Evolutionary conservation across 2,888 invertebrate species (phyloP).

Genomic region (Lasioglossum pauxillum): DNA sequence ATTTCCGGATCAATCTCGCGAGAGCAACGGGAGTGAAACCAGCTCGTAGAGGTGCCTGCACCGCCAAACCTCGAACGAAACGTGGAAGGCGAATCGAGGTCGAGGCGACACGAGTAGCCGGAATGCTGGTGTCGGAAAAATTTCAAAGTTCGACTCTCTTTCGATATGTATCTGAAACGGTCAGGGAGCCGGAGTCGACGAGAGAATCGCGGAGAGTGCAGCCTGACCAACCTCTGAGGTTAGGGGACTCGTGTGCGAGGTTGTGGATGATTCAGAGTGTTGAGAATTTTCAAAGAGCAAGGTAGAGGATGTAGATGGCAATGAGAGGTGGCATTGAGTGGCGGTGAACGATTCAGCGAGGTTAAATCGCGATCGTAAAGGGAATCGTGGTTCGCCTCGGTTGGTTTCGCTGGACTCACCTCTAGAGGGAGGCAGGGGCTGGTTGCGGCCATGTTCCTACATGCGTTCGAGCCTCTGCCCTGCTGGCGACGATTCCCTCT

Average conservation of each 20-base stretch:
- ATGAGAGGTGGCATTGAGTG: not conserved
- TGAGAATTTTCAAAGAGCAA: not conserved
- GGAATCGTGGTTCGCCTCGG: constrained; percentile 38
- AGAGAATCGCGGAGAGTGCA: not conserved
- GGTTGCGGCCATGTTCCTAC: constrained; percentile 85
- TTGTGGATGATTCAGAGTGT: not conserved
- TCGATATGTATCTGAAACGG: not conserved
- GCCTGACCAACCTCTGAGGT: not conserved
- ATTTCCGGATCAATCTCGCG: constrained; percentile 1
- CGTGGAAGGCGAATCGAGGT: constrained; percentile 10
- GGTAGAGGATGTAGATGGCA: not conserved
- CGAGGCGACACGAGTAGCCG: constrained; percentile 24
- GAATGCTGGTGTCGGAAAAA: not conserved
- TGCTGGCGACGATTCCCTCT: constrained; percentile 82
- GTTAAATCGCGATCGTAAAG: constrained; percentile 11
- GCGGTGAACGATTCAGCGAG: not conserved
- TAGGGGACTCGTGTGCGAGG: not conserved
- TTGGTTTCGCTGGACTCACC: constrained; percentile 79
- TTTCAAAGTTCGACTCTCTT: not conserved
- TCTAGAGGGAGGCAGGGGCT: constrained; percentile 85
- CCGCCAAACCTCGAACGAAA: not conserved
- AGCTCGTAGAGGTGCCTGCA: not conserved
- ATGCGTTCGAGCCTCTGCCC: constrained; percentile 84
- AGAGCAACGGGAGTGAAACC: not conserved
- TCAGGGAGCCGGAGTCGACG: not conserved